Conservation (phyloP, 2,113 vertebrate species). For the Tapirus terrestris region DNA sequence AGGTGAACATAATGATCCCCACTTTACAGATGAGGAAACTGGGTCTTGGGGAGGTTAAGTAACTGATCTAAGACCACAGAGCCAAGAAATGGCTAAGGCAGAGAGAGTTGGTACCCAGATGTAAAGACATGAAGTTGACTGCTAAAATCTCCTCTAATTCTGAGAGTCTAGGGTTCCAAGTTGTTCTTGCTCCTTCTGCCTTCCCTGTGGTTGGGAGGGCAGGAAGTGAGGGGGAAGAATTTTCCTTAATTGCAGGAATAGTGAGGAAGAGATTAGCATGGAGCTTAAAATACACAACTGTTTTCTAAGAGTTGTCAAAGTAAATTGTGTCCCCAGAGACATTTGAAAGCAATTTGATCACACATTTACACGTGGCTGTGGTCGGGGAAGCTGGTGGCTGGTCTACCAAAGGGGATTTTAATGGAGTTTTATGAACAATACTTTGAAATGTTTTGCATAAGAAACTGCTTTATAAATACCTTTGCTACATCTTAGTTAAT, state of each 20-base stretch:
- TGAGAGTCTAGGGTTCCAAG: background rate
- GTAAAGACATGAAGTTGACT: background rate
- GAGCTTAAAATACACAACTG: constrained; percentile 67
- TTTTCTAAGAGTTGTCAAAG: constrained; percentile 70
- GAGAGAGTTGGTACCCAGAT: background rate
- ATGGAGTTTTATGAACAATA: constrained; percentile 41
- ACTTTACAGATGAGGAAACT: background rate
- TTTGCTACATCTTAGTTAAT: constrained; percentile 57
- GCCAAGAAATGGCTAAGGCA: background rate
- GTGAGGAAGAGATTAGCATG: constrained; percentile 33
- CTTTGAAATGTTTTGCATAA: constrained; percentile 63
- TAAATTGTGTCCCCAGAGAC: constrained; percentile 73
- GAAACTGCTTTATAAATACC: constrained; percentile 57
- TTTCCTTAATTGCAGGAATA: constrained; percentile 51
- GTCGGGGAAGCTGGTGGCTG: constrained; percentile 32
- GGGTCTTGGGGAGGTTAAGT: background rate
- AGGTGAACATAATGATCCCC: background rate
- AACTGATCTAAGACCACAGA: background rate
- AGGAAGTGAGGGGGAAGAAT: constrained; percentile 36
- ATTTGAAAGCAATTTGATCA: constrained; percentile 68
- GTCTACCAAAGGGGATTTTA: constrained; percentile 39
- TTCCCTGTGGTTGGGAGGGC: background rate
- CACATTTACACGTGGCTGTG: constrained; percentile 44
- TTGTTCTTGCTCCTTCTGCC: constrained; percentile 13
- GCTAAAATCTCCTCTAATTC: background rate